Percentiles rank a stretch among this genome's conserved stretches.
phyloP scores from a whole-genome alignment of 2,888 invertebrate species.

The Embidobia sp. region DNA sequence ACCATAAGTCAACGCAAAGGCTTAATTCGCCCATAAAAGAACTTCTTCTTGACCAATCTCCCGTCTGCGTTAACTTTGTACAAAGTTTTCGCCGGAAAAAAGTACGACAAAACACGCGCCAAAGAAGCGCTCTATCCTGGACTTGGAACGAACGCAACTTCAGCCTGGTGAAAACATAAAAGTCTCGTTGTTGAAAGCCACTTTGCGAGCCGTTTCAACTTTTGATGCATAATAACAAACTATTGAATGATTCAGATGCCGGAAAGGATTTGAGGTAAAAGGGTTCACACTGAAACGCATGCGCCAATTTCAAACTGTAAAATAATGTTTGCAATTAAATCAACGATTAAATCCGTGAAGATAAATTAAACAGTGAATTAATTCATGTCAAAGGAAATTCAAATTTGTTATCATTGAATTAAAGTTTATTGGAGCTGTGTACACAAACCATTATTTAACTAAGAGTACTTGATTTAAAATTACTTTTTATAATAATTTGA shows the following conservation, averaged over 20 bases:
- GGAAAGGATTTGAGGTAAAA: slow-evolving; percentile 5
- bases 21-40: slow-evolving; percentile 51
- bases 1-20: slow-evolving; percentile 31
- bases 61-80: slow-evolving; percentile 40
- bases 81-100: slow-evolving; percentile 37
- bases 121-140: slow-evolving; percentile 27
- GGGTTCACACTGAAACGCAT: not conserved
- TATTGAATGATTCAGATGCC: slow-evolving; percentile 38
- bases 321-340: no score
- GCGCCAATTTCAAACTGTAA: not conserved
- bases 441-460: no score
- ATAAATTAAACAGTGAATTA: no score
- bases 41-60: slow-evolving; percentile 52
- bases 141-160: slow-evolving; percentile 51
- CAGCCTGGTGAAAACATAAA: slow-evolving; percentile 38
- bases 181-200: slow-evolving; percentile 49
- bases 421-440: no score
- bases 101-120: slow-evolving; percentile 36
- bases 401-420: no score
- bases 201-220: slow-evolving; percentile 54
- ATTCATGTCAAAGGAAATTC: no score
- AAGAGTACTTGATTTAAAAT: no score
- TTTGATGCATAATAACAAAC: slow-evolving; percentile 52
- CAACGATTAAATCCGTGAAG: no score
- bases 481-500: no score